Evolutionary conservation across 2,113 vertebrate species (phyloP).

Genomic region (Prochilodus magdalenae): DNA sequence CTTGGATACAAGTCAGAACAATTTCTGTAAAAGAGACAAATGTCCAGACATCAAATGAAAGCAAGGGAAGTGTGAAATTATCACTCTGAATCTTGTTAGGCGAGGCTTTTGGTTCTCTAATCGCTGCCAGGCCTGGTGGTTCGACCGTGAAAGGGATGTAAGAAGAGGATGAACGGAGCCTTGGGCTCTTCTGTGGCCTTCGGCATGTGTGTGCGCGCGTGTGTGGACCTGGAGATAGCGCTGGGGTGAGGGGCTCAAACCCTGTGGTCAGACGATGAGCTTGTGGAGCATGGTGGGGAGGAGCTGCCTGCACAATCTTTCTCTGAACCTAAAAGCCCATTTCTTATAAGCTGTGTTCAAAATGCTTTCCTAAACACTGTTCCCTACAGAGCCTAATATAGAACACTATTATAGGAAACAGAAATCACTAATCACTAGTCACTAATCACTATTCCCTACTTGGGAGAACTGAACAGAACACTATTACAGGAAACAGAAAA

Average conservation of each 20-base stretch:
- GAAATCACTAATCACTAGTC: too few species aligned
- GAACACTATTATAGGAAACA: too few species aligned
- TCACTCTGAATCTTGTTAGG: slow-evolving; percentile 43
- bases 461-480: too few species aligned
- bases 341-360: not conserved
- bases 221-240: not conserved
- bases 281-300: not conserved
- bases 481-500: too few species aligned
- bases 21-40: slow-evolving; percentile 41
- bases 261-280: not conserved
- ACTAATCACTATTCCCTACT: too few species aligned
- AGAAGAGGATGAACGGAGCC: not conserved
- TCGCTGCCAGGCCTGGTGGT: slow-evolving; percentile 4
- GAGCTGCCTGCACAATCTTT: not conserved
- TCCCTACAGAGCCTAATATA: not conserved
- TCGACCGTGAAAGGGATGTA: not conserved
- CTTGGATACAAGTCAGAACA: slow-evolving; percentile 36
- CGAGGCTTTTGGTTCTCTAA: not conserved
- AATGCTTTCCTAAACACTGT: not conserved
- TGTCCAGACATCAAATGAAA: slow-evolving; percentile 23
- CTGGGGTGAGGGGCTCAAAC: slow-evolving; percentile 3
- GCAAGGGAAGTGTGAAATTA: slow-evolving; percentile 46
- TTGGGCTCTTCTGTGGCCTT: not conserved
- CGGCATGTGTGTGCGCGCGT: not conserved
- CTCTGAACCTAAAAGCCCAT: not conserved